phyloP scores from a whole-genome alignment of 2,113 vertebrate species.

The Sterna hirundo region DNA sequence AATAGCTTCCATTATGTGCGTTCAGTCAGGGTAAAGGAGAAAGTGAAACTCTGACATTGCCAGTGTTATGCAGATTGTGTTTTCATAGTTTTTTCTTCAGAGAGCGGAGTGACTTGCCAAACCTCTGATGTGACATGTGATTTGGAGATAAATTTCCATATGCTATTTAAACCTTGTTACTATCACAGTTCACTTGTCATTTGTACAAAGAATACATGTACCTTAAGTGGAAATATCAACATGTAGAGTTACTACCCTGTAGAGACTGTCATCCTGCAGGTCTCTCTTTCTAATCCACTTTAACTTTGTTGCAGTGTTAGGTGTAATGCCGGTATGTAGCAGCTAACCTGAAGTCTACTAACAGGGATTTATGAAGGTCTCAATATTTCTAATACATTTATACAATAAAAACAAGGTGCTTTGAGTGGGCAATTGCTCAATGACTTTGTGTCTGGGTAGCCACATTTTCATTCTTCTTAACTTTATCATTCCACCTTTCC shows the following conservation, averaged over 20 bases:
- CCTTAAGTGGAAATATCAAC: not conserved
- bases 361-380: not conserved
- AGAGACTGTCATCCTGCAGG: not conserved
- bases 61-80: constrained; percentile 21
- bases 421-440: not conserved
- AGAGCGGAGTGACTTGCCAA: not conserved
- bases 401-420: not conserved
- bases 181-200: constrained; percentile 2
- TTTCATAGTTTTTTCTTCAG: not conserved
- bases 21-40: not conserved
- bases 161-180: constrained; percentile 11
- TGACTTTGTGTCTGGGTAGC: not conserved
- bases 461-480: not conserved
- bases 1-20: not conserved
- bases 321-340: not conserved
- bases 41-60: not conserved
- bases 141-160: constrained; percentile 35
- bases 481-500: not conserved
- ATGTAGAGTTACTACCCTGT: not conserved
- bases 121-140: constrained; percentile 10
- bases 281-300: not conserved
- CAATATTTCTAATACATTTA: not conserved
- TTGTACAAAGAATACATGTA: not conserved
- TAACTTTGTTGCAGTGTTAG: not conserved
- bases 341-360: not conserved